phyloP scores from a whole-genome alignment of 2,113 vertebrate species.

The Otis tarda region DNA sequence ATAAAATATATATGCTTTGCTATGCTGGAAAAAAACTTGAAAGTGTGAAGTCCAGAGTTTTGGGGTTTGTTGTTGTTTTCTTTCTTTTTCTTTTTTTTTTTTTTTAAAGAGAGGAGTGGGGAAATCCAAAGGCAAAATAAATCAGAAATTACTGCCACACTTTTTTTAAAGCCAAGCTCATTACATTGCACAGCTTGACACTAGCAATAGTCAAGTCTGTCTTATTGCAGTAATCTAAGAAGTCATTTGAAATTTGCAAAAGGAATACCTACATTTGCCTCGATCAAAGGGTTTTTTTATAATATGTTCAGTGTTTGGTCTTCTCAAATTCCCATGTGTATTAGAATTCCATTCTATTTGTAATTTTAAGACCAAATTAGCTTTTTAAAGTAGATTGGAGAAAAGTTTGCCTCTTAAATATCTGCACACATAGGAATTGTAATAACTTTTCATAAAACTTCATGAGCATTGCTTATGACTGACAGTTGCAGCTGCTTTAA shows the following conservation, averaged over 20 bases:
- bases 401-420: background rate
- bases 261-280: background rate
- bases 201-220: background rate
- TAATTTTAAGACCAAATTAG: conserved; percentile 30
- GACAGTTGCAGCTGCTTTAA: background rate
- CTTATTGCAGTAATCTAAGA: background rate
- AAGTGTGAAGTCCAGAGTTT: background rate
- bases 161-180: background rate
- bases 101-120: background rate
- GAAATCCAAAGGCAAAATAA: background rate
- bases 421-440: background rate
- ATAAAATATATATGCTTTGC: background rate
- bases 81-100: no score
- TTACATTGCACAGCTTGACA: background rate
- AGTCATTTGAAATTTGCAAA: background rate
- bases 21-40: background rate
- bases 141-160: background rate
- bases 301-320: background rate
- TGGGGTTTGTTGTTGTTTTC: no score
- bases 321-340: conserved; percentile 1
- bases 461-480: background rate
- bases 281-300: background rate
- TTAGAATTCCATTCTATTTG: conserved; percentile 20
- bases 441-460: background rate
- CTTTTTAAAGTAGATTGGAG: background rate